Conservation (phyloP, 2,888 invertebrate genomes). For the Noctua pronuba region DNA sequence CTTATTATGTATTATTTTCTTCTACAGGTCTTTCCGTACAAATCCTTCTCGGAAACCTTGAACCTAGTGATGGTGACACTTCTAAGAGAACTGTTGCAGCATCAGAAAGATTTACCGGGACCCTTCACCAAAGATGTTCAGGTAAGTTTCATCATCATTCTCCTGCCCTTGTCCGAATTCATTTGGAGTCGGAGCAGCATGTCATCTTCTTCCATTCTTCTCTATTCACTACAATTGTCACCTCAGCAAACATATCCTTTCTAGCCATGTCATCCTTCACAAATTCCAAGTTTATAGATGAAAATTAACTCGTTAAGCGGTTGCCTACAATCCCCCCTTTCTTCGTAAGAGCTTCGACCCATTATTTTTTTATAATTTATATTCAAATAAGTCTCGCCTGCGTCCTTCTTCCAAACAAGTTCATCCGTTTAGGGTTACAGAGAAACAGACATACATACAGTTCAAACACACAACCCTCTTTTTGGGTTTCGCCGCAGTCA, state of each 20-base stretch:
- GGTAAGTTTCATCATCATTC: conserved; percentile 71
- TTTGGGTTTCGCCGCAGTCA: no score
- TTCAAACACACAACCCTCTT: no score
- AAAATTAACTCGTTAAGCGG: not conserved
- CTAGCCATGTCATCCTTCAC: not conserved
- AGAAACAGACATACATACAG: no score
- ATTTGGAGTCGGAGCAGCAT: not conserved
- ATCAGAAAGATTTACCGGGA: conserved; percentile 96
- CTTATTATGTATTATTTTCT: not conserved
- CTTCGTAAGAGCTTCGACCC: no score
- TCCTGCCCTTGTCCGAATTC: not conserved
- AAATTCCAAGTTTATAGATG: not conserved
- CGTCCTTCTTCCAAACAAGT: no score
- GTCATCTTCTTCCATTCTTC: not conserved
- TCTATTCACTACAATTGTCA: not conserved
- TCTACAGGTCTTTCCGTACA: conserved; percentile 95
- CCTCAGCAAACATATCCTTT: not conserved
- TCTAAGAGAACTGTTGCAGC: conserved; percentile 96
- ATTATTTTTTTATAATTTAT: no score
- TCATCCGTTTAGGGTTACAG: no score
- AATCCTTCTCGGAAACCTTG: conserved; percentile 98
- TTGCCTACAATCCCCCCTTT: not conserved
- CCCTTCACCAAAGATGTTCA: conserved; percentile 98
- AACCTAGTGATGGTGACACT: conserved; percentile 98
- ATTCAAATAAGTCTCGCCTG: no score